Evolutionary conservation across 2,797 vertebrate species (phyloP), one percentile per base, ranked within the genome.

Genomic region (Lepilemur septentrionalis): DNA sequence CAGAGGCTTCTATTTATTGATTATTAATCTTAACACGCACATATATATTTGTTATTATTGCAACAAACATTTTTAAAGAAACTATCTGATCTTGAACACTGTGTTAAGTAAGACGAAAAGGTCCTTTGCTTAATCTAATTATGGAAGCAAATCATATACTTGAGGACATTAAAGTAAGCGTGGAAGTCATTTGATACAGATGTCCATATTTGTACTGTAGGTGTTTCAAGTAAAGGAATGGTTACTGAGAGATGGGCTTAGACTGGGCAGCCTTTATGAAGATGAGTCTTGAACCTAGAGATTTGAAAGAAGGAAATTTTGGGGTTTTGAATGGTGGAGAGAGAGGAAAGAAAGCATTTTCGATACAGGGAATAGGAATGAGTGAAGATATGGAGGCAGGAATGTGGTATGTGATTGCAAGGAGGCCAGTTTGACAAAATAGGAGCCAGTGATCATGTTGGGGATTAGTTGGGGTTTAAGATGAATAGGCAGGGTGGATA

Each of bases 401-500:
- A 95, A 94, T 96, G 46, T 61, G 30, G 15, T 46, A 72, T 61
- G 76, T 88, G 43, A 70, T 61, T 93, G 2, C 86, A 90, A 81
- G 89, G 63, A 93, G 59, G 30, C 41, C 12, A 81, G 23, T 93
- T 57, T 95, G 76, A 90, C 25, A 85, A 59, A 90, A 46, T 9
- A 38, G 84, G 48, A 41, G 22, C 61, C 72, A 81, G 13, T 15
- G 13, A 87, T 90, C 59, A 81, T 80, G 12, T 17, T 61, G 48
- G 67, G 81, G 67, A 93, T 95, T 95, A 93, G 63, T 61, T 22
- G 17, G 23, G 20, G 2, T 17, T 69, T 86, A 81, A 38, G 9
- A 93, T 93, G 79, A 95, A 94, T 80, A 80, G 50, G 1, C 72
- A 94, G 52, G 61, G 46, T 81, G 35, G 70, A 91, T 55, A 32